Evolutionary conservation across 2,888 invertebrate genomes (phyloP), one percentile per base, ranked within the genome.

Genomic region (Cheilosia vulpina): DNA sequence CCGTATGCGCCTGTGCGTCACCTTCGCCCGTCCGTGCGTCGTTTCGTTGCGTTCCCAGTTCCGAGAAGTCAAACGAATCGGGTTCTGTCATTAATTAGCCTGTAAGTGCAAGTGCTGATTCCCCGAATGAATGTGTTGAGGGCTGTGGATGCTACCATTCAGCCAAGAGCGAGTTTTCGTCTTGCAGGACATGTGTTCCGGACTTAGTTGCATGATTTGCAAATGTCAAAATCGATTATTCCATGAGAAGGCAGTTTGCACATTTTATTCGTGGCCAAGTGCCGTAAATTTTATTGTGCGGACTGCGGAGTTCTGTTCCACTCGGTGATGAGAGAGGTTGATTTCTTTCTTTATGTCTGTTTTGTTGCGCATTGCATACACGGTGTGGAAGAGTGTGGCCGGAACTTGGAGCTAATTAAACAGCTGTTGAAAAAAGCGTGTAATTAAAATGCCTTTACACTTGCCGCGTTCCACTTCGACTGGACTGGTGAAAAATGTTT

Each of bases 381-480:
- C 2, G 57, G 2, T 11, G 63, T 57, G 13, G 38, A 38, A 38
- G 38, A 7, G 13, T 24, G 62, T 45, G 4, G 60, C 71, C 45
- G 52, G 58, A 52, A 68, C 66, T 91, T 91, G 90, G 90, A 90
- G 89, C 90, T 90, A 91, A 91, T 92, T 92, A 90, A 92, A 90
- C 92, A 92, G 91, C 91, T 91, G 91, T 91, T 91, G 90, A 90
- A 90, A 90, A 90, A 72, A 65, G 52, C 38, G 60, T 57, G 60
- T 19, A 68, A 80, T 80, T 80, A 80, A 80, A 73, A 73, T 80
- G 65, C 47, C 31, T 73, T 73, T 60, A 45, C 57, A 80, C 38
- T 79, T 63, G 63, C 66, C 60, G 60, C 41, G 43, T 79, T 72
- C 52, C 65, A 52, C 50, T 50, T 72, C 9, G 52, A 19, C 15